Conservation (phyloP, 2,113 vertebrate species). For the Amphiprion ocellaris region DNA sequence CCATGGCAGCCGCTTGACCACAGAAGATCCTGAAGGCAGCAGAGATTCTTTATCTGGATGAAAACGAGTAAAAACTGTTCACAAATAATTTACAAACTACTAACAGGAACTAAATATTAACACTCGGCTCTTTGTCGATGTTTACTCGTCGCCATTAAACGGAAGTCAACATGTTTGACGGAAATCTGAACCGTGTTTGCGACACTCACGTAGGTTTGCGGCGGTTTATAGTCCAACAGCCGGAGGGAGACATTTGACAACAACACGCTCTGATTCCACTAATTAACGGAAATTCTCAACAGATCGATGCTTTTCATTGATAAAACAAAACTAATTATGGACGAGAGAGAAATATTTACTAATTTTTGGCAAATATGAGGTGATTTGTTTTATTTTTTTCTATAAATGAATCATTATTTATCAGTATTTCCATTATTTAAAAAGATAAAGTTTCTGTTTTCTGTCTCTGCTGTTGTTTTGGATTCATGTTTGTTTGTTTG, state of each 20-base stretch:
- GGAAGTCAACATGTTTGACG: neutral
- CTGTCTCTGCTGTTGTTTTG: too few relatives aligned
- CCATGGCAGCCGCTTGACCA: slow-evolving; percentile 65
- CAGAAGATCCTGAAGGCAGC: neutral
- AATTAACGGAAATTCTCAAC: too few relatives aligned
- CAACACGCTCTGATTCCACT: neutral
- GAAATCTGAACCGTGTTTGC: neutral
- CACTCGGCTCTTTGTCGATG: neutral
- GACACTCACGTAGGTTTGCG: slow-evolving; percentile 44
- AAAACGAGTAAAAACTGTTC: neutral
- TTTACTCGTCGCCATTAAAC: neutral
- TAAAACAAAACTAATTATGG: too few relatives aligned
- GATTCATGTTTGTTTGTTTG: too few relatives aligned
- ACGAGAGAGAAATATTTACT: too few relatives aligned
- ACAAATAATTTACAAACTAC: too few relatives aligned
- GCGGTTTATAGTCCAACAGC: neutral
- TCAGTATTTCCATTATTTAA: too few relatives aligned
- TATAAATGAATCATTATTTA: too few relatives aligned
- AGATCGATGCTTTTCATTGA: too few relatives aligned
- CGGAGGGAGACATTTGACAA: slow-evolving; percentile 28
- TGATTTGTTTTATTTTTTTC: too few relatives aligned
- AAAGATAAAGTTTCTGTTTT: too few relatives aligned
- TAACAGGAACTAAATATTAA: fast-evolving
- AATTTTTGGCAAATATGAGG: too few relatives aligned
- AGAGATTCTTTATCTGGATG: neutral